A percentile compares a stretch with the other conserved stretches of the same genome.
Evolutionary conservation across 2,797 vertebrate genomes (phyloP).

Genomic region (Mycteria americana): DNA sequence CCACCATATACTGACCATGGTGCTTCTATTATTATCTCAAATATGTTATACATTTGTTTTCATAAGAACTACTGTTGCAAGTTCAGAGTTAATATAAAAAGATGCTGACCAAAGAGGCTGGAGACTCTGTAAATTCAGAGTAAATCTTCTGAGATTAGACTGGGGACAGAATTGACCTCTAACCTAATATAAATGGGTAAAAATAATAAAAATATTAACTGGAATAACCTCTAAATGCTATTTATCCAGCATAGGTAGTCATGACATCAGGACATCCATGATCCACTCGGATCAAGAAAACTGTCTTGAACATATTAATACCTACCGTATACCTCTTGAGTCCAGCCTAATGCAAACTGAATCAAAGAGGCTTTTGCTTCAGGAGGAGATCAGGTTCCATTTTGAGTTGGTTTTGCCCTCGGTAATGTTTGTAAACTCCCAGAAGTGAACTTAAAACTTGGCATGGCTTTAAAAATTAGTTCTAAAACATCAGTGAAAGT

Average conservation of each 20-base stretch:
- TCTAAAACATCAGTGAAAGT: not conserved
- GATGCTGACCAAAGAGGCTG: not conserved
- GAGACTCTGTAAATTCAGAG: not conserved
- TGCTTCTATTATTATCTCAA: not conserved
- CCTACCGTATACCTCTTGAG: not conserved
- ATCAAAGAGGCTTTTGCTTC: not conserved
- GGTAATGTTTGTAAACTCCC: not conserved
- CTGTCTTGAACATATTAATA: not conserved
- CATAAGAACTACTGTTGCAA: not conserved
- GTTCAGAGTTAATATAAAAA: not conserved
- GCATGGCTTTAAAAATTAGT: not conserved
- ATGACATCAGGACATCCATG: not conserved
- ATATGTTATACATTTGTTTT: not conserved
- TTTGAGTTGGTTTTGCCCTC: not conserved
- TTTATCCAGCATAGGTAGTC: not conserved
- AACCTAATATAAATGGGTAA: not conserved
- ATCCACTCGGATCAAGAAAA: not conserved
- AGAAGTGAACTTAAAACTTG: not conserved
- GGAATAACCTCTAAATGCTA: not conserved
- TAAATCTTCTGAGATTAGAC: not conserved
- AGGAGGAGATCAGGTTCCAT: not conserved
- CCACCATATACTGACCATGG: not conserved
- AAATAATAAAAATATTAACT: not conserved
- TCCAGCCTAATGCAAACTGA: not conserved
- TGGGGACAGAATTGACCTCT: not conserved